Evolutionary conservation across 1,140 invertebrate species (phyloP).

Genomic region (Drosophila lacteicornis): DNA sequence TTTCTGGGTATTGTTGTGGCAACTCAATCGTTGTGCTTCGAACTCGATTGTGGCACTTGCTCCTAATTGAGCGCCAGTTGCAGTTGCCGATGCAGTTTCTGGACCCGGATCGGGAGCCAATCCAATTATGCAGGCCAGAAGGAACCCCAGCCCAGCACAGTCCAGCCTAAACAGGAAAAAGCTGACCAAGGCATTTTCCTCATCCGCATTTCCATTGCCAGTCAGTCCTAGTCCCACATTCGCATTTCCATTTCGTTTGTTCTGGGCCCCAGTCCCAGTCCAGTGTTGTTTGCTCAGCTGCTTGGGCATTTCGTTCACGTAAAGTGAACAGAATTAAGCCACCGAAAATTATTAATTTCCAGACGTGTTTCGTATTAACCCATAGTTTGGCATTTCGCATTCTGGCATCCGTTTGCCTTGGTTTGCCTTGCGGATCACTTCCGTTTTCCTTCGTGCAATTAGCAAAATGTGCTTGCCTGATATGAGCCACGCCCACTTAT

Average conservation of each 20-base stretch:
- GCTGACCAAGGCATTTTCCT: constrained; percentile 61
- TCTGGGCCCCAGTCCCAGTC: constrained; percentile 8
- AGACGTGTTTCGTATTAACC: constrained; percentile 50
- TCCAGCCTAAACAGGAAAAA: constrained; percentile 32
- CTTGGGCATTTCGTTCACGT: constrained; percentile 66
- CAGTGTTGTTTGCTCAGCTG: constrained; percentile 26
- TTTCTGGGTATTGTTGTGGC: constrained; percentile 35
- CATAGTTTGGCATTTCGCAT: constrained; percentile 17
- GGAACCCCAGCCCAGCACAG: constrained; percentile 1
- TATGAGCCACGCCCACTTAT: constrained; percentile 15
- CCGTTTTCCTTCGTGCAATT: constrained; percentile 58
- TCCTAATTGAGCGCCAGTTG: constrained; percentile 47
- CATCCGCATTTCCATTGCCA: constrained; percentile 32
- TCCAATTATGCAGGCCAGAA: constrained; percentile 73
- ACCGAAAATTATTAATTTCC: constrained; percentile 76
- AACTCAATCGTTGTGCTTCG: constrained; percentile 52
- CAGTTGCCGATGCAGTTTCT: constrained; percentile 28
- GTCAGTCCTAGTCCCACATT: constrained; percentile 19
- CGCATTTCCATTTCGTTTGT: constrained; percentile 56
- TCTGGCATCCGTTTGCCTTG: not conserved
- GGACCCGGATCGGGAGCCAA: constrained; percentile 21
- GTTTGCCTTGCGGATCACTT: constrained; percentile 16
- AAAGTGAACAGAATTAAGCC: constrained; percentile 68
- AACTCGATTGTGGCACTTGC: constrained; percentile 48
- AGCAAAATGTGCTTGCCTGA: constrained; percentile 70